phyloP scores from a whole-genome alignment of 2,797 vertebrate genomes.

The Smutsia gigantea region DNA sequence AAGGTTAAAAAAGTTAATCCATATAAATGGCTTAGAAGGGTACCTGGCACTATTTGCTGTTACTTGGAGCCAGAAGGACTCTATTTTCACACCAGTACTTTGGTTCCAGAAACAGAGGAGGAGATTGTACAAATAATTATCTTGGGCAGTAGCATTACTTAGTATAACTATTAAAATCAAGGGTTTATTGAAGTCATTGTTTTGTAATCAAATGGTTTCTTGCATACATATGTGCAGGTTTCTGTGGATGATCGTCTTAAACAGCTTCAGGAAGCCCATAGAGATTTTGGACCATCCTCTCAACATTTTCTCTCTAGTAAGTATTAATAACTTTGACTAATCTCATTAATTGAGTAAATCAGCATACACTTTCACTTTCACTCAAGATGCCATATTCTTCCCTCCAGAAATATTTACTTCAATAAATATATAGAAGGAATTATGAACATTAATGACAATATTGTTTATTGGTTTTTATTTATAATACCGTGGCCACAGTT shows the following conservation, averaged over 20 bases:
- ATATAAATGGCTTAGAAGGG: not conserved
- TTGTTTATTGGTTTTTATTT: slow-evolving; percentile 3
- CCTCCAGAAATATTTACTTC: not conserved
- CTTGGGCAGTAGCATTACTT: not conserved
- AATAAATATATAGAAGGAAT: not conserved
- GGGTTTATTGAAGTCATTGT: not conserved
- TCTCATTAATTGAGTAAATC: not conserved
- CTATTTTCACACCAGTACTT: not conserved
- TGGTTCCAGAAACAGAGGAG: not conserved
- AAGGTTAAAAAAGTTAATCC: not conserved
- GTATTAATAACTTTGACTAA: slow-evolving; percentile 79
- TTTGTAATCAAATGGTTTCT: slow-evolving; percentile 19
- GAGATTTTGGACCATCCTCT: slow-evolving; percentile 96
- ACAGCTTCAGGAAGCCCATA: slow-evolving; percentile 95
- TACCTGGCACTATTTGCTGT: not conserved
- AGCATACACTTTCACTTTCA: not conserved
- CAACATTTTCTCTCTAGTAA: slow-evolving; percentile 98
- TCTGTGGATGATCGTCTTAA: slow-evolving; percentile 96
- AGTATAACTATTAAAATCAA: not conserved
- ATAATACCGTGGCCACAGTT: not conserved
- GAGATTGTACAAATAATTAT: not conserved
- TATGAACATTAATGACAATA: not conserved
- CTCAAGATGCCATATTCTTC: not conserved
- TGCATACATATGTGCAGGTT: slow-evolving; percentile 85
- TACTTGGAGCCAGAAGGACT: not conserved